A percentile compares a stretch with the other conserved stretches of the same genome.
Conservation (phyloP, 2,888 invertebrate species). For the Ernsta delagoae region DNA sequence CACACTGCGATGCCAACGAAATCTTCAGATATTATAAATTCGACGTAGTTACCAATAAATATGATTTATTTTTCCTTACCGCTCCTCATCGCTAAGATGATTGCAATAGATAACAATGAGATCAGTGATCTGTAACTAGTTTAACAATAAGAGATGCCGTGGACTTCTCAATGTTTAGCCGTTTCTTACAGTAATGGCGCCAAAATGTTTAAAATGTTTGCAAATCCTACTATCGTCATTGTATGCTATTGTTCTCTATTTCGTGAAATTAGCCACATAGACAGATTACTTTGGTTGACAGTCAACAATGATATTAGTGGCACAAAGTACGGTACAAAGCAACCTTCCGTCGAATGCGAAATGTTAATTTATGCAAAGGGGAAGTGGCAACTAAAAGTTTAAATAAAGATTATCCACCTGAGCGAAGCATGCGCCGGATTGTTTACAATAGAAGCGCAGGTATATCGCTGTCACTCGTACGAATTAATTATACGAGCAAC, state of each 20-base stretch:
- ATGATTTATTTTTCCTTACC: constrained; percentile 54
- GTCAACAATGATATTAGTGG: neutral
- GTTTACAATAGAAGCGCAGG: constrained; percentile 65
- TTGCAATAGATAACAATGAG: constrained; percentile 73
- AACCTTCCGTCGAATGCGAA: constrained; percentile 52
- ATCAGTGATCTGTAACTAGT: constrained; percentile 78
- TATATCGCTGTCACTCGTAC: constrained; percentile 62
- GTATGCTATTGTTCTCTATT: too few species aligned
- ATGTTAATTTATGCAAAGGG: constrained; percentile 83
- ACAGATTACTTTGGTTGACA: too few species aligned
- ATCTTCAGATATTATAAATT: constrained; percentile 52
- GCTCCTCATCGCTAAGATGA: constrained; percentile 55
- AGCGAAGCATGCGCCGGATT: constrained; percentile 66
- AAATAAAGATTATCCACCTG: constrained; percentile 83
- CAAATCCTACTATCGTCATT: neutral
- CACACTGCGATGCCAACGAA: constrained; percentile 51
- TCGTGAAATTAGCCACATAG: too few species aligned
- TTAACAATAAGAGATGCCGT: constrained; percentile 65
- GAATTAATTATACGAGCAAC: constrained; percentile 73
- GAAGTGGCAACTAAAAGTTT: constrained; percentile 70
- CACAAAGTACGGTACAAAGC: neutral
- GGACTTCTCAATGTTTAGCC: constrained; percentile 41
- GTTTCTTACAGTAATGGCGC: constrained; percentile 45
- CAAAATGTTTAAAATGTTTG: constrained; percentile 33
- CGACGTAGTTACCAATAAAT: constrained; percentile 52